Evolutionary conservation across 2,888 invertebrate species (phyloP), one percentile per base, ranked within the genome.

Genomic region (Heliconius ethilla): DNA sequence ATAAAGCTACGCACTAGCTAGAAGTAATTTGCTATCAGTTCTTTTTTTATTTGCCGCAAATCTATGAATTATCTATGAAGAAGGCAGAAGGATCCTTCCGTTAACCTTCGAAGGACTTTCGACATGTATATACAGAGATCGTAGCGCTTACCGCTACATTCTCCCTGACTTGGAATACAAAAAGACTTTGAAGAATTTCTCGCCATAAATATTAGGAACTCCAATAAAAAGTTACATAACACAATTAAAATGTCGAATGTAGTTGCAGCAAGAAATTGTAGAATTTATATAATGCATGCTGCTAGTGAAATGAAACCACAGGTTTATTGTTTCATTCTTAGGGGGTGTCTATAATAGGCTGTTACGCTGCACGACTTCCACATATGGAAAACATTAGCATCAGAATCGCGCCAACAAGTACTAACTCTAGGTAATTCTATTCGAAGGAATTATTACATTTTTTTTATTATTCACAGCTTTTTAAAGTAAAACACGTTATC

Each of bases 281-380:
- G 33, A 63, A 76, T 67, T 67, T 78, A 29, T 73, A 69, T 73
- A 59, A 73, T 78, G 73, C 75, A 62, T 76, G 25, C 18, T 27
- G 25, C 2, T 22, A 37, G 40, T 37, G 15, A 77, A 66, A 77
- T 66, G 67, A 77, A 73, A 77, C 27, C 27, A 9, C 37, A 25
- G 73, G 40, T 66, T 77, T 77, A 77, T 73, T 55, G 55, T 27
- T 62, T 77, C 63, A 65, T 55, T 66, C 37, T 51, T 59, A 77
- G 67, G 40, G 67, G 66, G 77, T 77, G 77, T 77, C 59, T 73
- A 74, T 77, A 77, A 77, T 77, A 77, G 73, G 67, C 45, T 67
- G 77, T 73, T 67, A 73, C 66, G 77, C 73, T 59, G 66, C 77
- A 73, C 73, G 73, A 33, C 40, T 67, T 73, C 73, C 66, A 67